Conservation (phyloP, 2,797 vertebrate species). For the Cyclopterus lumpus region DNA sequence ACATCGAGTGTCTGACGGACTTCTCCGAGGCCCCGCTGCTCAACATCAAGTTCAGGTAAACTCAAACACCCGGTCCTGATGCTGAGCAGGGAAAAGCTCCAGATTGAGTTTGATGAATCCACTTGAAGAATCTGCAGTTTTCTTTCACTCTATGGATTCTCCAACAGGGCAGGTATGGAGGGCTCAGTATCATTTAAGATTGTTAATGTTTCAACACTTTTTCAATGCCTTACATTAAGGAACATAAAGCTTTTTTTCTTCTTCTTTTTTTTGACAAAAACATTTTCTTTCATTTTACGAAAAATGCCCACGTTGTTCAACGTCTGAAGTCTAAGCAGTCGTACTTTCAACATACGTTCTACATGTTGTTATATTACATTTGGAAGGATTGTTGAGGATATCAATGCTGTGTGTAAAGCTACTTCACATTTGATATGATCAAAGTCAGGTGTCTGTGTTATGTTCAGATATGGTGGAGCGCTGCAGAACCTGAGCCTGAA, state of each 20-base stretch:
- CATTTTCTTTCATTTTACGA: no score
- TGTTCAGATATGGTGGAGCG: constrained; percentile 89
- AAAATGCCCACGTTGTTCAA: background rate
- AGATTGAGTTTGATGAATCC: no score
- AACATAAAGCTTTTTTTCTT: background rate
- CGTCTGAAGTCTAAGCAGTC: no score
- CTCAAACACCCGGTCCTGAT: accelerated
- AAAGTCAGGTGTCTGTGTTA: no score
- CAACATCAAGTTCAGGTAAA: constrained; percentile 92
- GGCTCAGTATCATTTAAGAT: background rate
- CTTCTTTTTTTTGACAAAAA: background rate
- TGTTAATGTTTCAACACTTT: background rate
- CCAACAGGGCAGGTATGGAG: background rate
- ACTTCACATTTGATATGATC: no score
- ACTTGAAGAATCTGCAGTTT: background rate
- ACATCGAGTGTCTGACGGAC: constrained; percentile 92
- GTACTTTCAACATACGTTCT: no score
- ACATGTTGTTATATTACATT: no score
- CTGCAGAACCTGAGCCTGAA: constrained; percentile 91
- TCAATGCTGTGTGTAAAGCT: background rate
- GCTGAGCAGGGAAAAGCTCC: background rate
- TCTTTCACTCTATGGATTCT: background rate
- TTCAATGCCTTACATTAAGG: background rate
- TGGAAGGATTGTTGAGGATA: no score
- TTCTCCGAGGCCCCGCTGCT: constrained; percentile 88